phyloP scores from a whole-genome alignment of 2,888 invertebrate species.

The Smittia aterrima region DNA sequence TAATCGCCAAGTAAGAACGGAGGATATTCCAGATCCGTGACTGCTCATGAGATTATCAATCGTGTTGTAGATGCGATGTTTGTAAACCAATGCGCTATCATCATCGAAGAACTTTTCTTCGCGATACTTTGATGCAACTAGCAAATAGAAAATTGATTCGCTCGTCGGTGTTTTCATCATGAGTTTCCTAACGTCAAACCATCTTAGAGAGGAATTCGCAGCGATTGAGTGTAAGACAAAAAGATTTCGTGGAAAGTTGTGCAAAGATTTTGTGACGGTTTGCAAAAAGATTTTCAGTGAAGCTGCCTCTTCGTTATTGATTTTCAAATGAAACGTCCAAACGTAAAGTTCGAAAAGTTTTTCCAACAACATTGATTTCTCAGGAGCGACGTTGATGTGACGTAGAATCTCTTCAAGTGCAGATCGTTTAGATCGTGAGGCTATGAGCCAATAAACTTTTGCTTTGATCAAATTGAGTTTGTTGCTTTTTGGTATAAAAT shows the following conservation, averaged over 20 bases:
- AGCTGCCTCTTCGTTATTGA: slow-evolving; percentile 44
- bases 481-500: slow-evolving; percentile 48
- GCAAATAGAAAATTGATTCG: slow-evolving; percentile 34
- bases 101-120: slow-evolving; percentile 7
- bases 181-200: slow-evolving; percentile 26
- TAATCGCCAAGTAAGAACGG: slow-evolving; percentile 26
- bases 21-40: background rate
- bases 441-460: slow-evolving; percentile 46
- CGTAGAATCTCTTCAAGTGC: slow-evolving; percentile 46
- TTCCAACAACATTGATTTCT: slow-evolving; percentile 47
- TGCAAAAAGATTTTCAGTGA: slow-evolving; percentile 43
- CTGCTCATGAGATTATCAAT: slow-evolving; percentile 14
- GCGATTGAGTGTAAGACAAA: slow-evolving; percentile 30
- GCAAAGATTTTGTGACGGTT: slow-evolving; percentile 46
- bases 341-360: slow-evolving; percentile 54
- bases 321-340: slow-evolving; percentile 46
- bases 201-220: background rate
- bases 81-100: slow-evolving; percentile 4
- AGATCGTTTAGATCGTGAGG: slow-evolving; percentile 45
- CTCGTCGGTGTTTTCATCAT: slow-evolving; percentile 22
- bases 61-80: slow-evolving; percentile 30
- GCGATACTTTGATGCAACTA: slow-evolving; percentile 9
- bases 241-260: slow-evolving; percentile 36
- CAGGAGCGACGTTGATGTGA: background rate
- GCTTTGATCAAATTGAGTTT: slow-evolving; percentile 47